Evolutionary conservation across 2,888 invertebrate genomes (phyloP), one percentile per base, ranked within the genome.

Genomic region (Chaetoderma sp.): DNA sequence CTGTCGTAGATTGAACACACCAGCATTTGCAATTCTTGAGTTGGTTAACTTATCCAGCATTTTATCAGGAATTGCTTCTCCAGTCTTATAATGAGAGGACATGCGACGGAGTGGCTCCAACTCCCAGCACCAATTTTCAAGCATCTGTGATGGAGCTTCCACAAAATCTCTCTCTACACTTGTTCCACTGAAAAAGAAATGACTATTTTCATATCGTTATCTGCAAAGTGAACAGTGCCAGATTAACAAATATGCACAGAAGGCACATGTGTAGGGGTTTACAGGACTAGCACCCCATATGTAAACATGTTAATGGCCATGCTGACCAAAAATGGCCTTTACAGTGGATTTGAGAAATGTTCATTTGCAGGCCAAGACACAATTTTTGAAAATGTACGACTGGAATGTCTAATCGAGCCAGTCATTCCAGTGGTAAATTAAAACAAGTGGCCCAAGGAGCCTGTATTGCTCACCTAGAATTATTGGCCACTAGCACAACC

Each of bases 61-160:
- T 13, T 86, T 83, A 28, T 86, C 83, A 0, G 88, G 88, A 50
- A 89, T 82, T 27, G 83, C 72, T 39, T 70, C 74, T 27, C 80
- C 78, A 54, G 79, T 78, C 68, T 84, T 79, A 76, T 87, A 88
- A 73, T 89, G 89, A 28, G 74, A 72, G 4, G 88, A 88, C 87
- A 89, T 88, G 36, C 83, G 77, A 27, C 73, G 67, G 13, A 89
- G 78, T 3, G 88, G 84, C 52, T 88, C 88, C 58, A 79, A 77
- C 73, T 88, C 86, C 88, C 88, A 89, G 27, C 86, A 87, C 89
- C 89, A 89, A 77, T 89, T 89, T 78, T 89, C 88, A 68, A 89
- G 75, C 88, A 88, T 88, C 79, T 88, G 88, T 3, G 87, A 87
- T 6, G 88, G 88, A 1, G 88, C 88, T 73, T 89, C 89, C n/a